Conservation (phyloP, 1,140 invertebrate species). For the Zeugodacus cucurbitae region DNA sequence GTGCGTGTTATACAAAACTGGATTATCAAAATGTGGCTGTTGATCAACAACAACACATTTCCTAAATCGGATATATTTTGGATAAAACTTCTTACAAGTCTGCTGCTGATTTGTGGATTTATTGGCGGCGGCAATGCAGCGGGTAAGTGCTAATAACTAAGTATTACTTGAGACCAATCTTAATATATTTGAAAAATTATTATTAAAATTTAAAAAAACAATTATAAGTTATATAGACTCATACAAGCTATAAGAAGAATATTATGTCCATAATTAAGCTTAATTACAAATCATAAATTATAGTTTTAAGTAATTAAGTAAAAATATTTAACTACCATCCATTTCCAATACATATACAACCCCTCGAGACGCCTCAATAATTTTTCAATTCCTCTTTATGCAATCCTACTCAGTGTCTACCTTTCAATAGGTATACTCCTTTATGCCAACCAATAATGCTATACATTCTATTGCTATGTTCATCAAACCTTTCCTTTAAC, state of each 20-base stretch:
- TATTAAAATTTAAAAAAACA: too few relatives aligned
- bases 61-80: constrained; percentile 47
- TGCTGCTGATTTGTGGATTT: constrained; percentile 18
- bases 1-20: constrained; percentile 42
- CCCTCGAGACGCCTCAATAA: too few relatives aligned
- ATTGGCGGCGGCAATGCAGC: constrained; percentile 18
- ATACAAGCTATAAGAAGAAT: too few relatives aligned
- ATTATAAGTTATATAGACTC: too few relatives aligned
- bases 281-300: too few relatives aligned
- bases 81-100: constrained; percentile 42
- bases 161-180: too few relatives aligned
- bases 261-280: too few relatives aligned
- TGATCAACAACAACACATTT: constrained; percentile 44
- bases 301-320: too few relatives aligned
- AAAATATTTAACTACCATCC: neutral
- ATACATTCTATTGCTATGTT: neutral
- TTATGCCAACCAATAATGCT: neutral
- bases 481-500: neutral
- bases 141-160: neutral
- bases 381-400: too few relatives aligned
- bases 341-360: neutral
- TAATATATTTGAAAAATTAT: too few relatives aligned
- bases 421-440: neutral
- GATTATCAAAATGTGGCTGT: constrained; percentile 47
- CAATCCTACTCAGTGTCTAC: too few relatives aligned